Evolutionary conservation across 2,888 invertebrate genomes (phyloP).

Genomic region (Pimpla rufipes): DNA sequence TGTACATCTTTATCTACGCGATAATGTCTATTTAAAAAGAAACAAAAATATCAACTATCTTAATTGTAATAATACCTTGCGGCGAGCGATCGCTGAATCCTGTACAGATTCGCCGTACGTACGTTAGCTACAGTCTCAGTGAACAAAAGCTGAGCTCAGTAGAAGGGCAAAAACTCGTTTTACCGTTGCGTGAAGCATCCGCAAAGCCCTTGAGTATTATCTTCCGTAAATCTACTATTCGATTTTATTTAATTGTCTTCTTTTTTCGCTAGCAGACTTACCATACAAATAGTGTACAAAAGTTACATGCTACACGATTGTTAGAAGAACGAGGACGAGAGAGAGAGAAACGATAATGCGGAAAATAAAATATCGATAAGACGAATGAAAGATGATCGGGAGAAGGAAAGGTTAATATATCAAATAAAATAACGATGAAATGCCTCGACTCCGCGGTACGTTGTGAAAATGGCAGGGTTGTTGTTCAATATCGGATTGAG

Average conservation of each 20-base stretch:
- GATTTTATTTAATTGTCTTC: slow-evolving; percentile 18
- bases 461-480: slow-evolving; percentile 62
- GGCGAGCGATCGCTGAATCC: slow-evolving; percentile 34
- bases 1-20: slow-evolving; percentile 45
- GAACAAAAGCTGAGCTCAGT: slow-evolving; percentile 34
- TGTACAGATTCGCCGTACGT: slow-evolving; percentile 53
- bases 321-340: slow-evolving; percentile 14
- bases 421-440: slow-evolving; percentile 46
- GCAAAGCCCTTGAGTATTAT: slow-evolving; percentile 37
- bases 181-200: not conserved
- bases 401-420: slow-evolving; percentile 4
- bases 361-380: not conserved
- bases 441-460: slow-evolving; percentile 45
- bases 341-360: not conserved
- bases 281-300: slow-evolving; percentile 31
- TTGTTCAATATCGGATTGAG: slow-evolving; percentile 37
- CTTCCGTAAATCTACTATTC: slow-evolving; percentile 13
- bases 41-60: slow-evolving; percentile 40
- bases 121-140: slow-evolving; percentile 45
- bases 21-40: not conserved
- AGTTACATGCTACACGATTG: not conserved
- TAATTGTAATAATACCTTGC: slow-evolving; percentile 57
- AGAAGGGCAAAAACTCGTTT: not conserved
- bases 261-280: slow-evolving; percentile 8
- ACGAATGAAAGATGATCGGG: not conserved